A percentile compares a stretch with the other conserved stretches of the same genome.
Conservation (phyloP, 2,797 vertebrate species). For the Sphaeramia orbicularis region DNA sequence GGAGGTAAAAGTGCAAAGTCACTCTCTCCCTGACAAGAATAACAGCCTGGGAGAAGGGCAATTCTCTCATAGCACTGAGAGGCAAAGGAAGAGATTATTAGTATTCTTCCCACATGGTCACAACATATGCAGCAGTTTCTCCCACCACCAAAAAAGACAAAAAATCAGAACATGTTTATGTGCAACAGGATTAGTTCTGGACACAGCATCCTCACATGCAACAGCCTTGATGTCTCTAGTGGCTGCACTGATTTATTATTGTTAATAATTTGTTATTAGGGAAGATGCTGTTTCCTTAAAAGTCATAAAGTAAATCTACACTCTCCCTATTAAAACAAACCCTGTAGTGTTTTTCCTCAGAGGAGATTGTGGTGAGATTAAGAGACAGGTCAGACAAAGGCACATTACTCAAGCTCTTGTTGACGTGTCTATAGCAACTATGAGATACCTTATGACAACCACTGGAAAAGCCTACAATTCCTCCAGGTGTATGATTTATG, state of each 20-base stretch:
- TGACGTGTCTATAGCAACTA: conserved; percentile 73
- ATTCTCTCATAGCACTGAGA: conserved; percentile 71
- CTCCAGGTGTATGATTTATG: conserved; percentile 69
- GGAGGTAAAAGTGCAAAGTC: conserved; percentile 70
- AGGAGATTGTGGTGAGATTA: conserved; percentile 68
- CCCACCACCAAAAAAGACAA: conserved; percentile 14
- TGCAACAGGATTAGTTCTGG: conserved; percentile 32
- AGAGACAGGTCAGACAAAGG: conserved; percentile 65
- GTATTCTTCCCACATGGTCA: conserved; percentile 65
- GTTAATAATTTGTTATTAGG: conserved; percentile 45
- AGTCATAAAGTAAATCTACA: conserved; percentile 46
- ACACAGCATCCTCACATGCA: conserved; percentile 26
- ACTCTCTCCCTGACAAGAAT: conserved; percentile 69
- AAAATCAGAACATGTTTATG: conserved; percentile 50
- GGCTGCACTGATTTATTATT: conserved; percentile 25
- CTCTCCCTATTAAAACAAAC: conserved; percentile 61
- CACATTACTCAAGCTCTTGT: conserved; percentile 63
- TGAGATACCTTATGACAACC: conserved; percentile 72
- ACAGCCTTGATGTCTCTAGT: conserved; percentile 23
- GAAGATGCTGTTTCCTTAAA: conserved; percentile 41
- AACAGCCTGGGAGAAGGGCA: conserved; percentile 78
- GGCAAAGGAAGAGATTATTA: conserved; percentile 62
- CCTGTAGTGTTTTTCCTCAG: conserved; percentile 63
- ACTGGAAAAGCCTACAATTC: conserved; percentile 60
- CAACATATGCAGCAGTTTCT: conserved; percentile 68